Conservation (phyloP, 2,888 invertebrate genomes). For the Lepetodrilus schrolli region DNA sequence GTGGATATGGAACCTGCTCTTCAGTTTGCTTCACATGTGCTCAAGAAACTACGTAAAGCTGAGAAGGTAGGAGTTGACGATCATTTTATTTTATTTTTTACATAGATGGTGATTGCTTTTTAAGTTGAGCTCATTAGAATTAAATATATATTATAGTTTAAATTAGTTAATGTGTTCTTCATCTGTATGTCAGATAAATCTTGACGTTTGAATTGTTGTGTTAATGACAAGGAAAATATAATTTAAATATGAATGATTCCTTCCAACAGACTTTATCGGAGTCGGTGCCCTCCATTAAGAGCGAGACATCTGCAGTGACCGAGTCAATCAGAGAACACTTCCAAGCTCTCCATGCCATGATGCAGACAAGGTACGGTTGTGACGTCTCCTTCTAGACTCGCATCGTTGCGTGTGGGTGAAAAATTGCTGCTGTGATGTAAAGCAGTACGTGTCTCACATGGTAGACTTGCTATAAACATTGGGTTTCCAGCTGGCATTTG, state of each 20-base stretch:
- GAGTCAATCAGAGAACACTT: slow-evolving; percentile 55
- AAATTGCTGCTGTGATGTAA: no score
- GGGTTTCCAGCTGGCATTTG: neutral
- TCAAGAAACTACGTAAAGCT: slow-evolving; percentile 52
- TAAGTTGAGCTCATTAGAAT: neutral
- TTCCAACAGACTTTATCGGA: slow-evolving; percentile 49
- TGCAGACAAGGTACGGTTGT: slow-evolving; percentile 55
- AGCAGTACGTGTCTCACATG: neutral
- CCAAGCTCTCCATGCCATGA: slow-evolving; percentile 55
- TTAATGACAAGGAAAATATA: no score
- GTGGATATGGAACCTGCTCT: slow-evolving; percentile 61
- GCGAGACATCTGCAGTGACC: slow-evolving; percentile 48
- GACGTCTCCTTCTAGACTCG: no score
- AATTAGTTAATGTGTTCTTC: neutral
- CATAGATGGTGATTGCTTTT: neutral
- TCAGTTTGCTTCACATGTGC: slow-evolving; percentile 53
- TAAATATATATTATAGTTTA: neutral
- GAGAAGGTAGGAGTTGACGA: slow-evolving; percentile 50
- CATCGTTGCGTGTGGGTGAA: no score
- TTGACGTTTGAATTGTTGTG: neutral
- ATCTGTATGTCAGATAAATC: neutral
- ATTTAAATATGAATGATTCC: no score
- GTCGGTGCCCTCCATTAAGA: slow-evolving; percentile 49
- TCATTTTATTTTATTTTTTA: neutral
- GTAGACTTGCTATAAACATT: neutral